Evolutionary conservation across 2,797 vertebrate genomes (phyloP), one percentile per base, ranked within the genome.

Genomic region (Danio aesculapii): DNA sequence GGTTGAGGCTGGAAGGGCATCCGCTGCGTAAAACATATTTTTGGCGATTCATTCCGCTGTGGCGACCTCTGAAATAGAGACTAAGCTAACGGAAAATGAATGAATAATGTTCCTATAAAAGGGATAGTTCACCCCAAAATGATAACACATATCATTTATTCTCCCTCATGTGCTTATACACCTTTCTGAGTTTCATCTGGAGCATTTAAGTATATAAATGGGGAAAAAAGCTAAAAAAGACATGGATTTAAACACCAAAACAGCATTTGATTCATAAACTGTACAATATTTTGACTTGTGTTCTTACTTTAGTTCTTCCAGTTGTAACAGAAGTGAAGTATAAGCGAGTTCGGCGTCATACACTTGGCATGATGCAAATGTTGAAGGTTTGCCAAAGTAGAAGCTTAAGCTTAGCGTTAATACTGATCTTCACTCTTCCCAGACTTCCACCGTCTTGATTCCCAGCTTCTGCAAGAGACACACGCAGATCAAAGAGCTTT

Each of bases 361-460:
- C 75, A 52, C 46, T 53, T 46, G 66, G 79, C 79, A 80, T 67
- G 58, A 68, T 74, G 73, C 75, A 77, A 59, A 69, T 62, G 30
- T 30, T 80, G 76, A 70, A 52, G 11, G 21, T 6, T 63, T 62
- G 78, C 82, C 84, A 84, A 62, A 63, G 44, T 49, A 44, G 61
- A 68, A 74, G 71, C 55, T 70, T 69, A 44, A 68, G 43, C 55
- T 77, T 61, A 57, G 39, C 50, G 16, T 59, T 57, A 41, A 69
- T 21, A 50, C 16, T 41, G 9, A 61, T 49, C 16, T 61, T 19
- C 67, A 59, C 55, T 69, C 53, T 70, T 70, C 57, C 30, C 46
- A 70, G 55, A 70, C 46, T n/a, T 61, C 19, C 16, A 3, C 14
- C 19, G 21, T 53, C 55, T 50, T 75, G 14, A 53, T 6, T 64